phyloP scores from a whole-genome alignment of 2,113 vertebrate species.

The Todiramphus chloris region DNA sequence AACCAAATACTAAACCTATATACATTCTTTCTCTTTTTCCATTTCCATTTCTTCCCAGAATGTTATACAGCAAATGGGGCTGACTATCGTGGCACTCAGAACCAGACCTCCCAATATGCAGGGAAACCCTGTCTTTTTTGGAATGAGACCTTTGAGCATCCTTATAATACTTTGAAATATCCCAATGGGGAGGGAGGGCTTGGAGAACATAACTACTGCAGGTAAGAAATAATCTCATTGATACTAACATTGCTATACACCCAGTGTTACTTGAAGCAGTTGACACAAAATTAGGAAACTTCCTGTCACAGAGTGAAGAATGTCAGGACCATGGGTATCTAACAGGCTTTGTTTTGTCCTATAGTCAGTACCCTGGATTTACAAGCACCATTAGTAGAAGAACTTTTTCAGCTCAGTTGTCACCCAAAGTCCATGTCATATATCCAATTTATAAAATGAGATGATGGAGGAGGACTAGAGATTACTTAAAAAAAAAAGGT shows the following conservation, averaged over 20 bases:
- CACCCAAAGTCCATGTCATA: not conserved
- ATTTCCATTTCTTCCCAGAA: constrained; percentile 76
- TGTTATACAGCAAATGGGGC: constrained; percentile 95
- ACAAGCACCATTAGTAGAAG: not conserved
- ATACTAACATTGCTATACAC: not conserved
- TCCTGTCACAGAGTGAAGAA: not conserved
- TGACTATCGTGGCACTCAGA: constrained; percentile 93
- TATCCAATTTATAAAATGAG: not conserved
- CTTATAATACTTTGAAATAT: constrained; percentile 95
- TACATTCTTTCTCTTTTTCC: not conserved
- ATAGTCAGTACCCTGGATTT: not conserved
- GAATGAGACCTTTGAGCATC: constrained; percentile 97
- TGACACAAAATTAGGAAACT: not conserved
- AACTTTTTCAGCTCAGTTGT: not conserved
- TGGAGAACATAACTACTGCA: constrained; percentile 95
- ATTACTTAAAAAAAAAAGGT: not conserved
- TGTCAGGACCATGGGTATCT: not conserved
- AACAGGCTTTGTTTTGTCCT: not conserved
- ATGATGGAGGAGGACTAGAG: not conserved
- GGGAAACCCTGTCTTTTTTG: constrained; percentile 95
- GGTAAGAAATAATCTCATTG: constrained; percentile 72
- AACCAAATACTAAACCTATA: not conserved
- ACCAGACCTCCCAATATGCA: constrained; percentile 86
- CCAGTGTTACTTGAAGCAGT: not conserved
- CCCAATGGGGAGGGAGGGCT: constrained; percentile 93